A percentile compares a stretch with the other conserved stretches of the same genome.
Evolutionary conservation across 2,888 invertebrate species (phyloP).

Genomic region (Drosophila limbata): DNA sequence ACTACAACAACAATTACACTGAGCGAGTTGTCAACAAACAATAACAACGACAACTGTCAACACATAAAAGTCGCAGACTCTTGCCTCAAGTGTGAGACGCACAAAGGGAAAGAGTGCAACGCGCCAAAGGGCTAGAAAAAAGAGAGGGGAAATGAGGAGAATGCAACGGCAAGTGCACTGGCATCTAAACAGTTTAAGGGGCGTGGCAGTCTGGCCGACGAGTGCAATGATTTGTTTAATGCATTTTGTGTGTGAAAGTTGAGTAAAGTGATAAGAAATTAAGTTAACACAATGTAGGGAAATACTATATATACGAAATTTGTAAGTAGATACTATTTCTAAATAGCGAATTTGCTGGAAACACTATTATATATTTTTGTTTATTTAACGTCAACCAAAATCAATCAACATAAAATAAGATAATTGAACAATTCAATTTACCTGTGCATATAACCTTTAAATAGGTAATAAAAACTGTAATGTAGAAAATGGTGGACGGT

Average conservation of each 20-base stretch:
- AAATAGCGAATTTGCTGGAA: no score
- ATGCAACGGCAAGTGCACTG: constrained; percentile 16
- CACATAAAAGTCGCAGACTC: constrained; percentile 37
- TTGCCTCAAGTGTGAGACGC: constrained; percentile 16
- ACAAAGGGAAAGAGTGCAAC: constrained; percentile 32
- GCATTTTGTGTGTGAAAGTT: constrained; percentile 17
- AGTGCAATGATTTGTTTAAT: constrained; percentile 18
- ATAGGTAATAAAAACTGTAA: no score
- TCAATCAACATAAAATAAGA: not conserved
- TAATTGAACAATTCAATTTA: no score
- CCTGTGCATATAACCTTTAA: no score
- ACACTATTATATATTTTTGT: no score
- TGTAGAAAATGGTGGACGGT: no score
- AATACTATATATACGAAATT: not conserved
- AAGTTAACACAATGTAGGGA: not conserved
- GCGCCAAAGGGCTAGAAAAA: not conserved
- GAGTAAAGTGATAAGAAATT: not conserved
- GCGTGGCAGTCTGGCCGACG: constrained; percentile 13
- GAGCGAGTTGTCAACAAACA: constrained; percentile 42
- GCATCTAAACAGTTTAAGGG: constrained; percentile 14
- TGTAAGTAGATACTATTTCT: no score
- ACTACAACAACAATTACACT: constrained; percentile 19
- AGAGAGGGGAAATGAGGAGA: not conserved
- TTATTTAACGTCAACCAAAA: no score
- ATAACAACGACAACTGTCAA: constrained; percentile 25